A percentile compares a stretch with the other conserved stretches of the same genome.
These are phyloP conservation scores for Platysteira castanea DNA, from an alignment of 2,113 vertebrate species.

Conservation along the genomic window DNA sequence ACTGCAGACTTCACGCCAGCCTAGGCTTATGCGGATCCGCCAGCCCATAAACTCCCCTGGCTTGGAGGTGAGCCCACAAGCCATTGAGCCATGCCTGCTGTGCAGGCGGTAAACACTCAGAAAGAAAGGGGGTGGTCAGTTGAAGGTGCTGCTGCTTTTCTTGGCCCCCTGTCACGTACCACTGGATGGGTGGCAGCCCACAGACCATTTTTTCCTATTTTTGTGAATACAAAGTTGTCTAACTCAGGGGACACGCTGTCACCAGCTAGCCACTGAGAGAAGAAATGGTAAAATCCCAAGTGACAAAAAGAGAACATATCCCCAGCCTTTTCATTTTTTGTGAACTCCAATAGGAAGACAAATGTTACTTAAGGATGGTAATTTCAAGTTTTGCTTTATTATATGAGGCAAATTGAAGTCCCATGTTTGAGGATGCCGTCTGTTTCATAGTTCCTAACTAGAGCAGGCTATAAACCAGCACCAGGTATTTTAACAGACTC, in stretches of 20 bases:
- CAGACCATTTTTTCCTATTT: not conserved
- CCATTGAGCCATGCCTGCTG: not conserved
- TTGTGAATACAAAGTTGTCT: not conserved
- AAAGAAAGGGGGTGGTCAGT: not conserved
- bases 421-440: not conserved
- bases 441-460: not conserved
- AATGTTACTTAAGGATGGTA: not conserved
- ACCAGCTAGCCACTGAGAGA: not conserved
- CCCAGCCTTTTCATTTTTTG: not conserved
- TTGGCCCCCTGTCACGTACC: fast-evolving
- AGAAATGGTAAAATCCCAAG: not conserved
- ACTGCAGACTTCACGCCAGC: not conserved
- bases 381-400: not conserved
- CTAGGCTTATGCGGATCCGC: fast-evolving
- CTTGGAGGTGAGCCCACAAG: not conserved
- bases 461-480: not conserved
- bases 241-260: not conserved
- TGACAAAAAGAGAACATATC: not conserved
- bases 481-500: not conserved
- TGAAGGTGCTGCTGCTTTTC: not conserved
- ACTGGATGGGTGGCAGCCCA: not conserved
- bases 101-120: not conserved
- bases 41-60: not conserved
- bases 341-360: not conserved
- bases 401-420: not conserved